These are phyloP conservation scores for Oscheius sp. DNA, from an alignment of 2,888 invertebrate genomes.

Conservation along the genomic window DNA sequence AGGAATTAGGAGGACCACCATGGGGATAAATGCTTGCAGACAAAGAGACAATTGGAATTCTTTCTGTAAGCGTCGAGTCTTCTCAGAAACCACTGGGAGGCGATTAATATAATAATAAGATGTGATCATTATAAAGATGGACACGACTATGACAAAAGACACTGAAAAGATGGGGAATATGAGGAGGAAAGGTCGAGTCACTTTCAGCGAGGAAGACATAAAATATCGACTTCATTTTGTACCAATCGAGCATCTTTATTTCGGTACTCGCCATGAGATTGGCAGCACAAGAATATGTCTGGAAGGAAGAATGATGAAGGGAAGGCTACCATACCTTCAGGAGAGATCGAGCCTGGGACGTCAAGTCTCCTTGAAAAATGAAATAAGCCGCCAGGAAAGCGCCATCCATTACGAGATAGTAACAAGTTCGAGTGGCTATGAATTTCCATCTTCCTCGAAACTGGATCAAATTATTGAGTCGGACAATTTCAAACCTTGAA, in stretches of 20 bases:
- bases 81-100: conserved; percentile 12
- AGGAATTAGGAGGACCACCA: conserved; percentile 10
- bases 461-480: neutral
- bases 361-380: neutral
- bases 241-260: too few species aligned
- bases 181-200: neutral
- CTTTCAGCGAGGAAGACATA: conserved; percentile 4
- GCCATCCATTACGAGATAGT: conserved; percentile 5
- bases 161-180: neutral
- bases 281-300: conserved; percentile 16
- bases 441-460: neutral
- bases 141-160: neutral
- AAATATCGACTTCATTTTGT: too few species aligned
- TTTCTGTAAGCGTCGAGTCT: conserved; percentile 6
- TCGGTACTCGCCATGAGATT: neutral
- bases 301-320: neutral
- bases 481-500: conserved; percentile 6
- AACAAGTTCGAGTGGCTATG: neutral
- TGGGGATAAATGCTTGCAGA: conserved; percentile 15
- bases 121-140: neutral
- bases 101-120: neutral
- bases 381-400: neutral
- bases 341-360: neutral
- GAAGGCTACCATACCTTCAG: too few species aligned
- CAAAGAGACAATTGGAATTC: conserved; percentile 11